Evolutionary conservation across 2,888 invertebrate genomes (phyloP), one percentile per base, ranked within the genome.

Genomic region (Tinea pellionella): DNA sequence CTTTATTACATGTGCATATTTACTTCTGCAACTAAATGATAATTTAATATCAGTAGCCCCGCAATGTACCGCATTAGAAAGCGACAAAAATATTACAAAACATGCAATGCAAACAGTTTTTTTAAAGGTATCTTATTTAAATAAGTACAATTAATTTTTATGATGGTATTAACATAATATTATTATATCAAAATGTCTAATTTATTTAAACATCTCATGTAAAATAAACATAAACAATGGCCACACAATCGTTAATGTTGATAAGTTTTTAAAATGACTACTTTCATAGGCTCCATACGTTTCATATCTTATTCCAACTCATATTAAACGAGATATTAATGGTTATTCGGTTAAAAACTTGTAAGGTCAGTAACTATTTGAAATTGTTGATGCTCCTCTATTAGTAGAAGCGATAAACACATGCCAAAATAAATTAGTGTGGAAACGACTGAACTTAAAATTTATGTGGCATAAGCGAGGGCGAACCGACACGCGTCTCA

Each of bases 401-500:
- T 53, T 53, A 53, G 53, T 53, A 47, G 53, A 53, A 53, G 53
- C 59, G 41, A 71, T 71, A 73, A 70, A 66, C 66, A 64, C 69
- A 72, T 65, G 71, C 71, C 66, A 68, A 70, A 65, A 74, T 74
- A 77, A 78, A 78, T 77, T 71, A 72, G 64, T 67, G 68, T 58
- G 66, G 66, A 69, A 73, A 71, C 67, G 68, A 67, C 69, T 65
- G 68, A 61, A 72, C 72, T 71, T 74, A 73, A 72, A 72, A 74
- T 72, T 70, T 60, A 57, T 57, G 57, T 18, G 74, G 70, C 73
- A 70, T 16, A 15, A 16, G 65, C 67, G 60, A 47, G 24, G 64
- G 67, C 66, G 6, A 47, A 67, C 71, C 76, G 78, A 78, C 80
- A 78, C 74, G 69, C 68, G 70, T 73, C 70, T 62, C 75, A 84